Evolutionary conservation across 2,888 invertebrate genomes (phyloP).

Genomic region (Hoplodrina ambigua): DNA sequence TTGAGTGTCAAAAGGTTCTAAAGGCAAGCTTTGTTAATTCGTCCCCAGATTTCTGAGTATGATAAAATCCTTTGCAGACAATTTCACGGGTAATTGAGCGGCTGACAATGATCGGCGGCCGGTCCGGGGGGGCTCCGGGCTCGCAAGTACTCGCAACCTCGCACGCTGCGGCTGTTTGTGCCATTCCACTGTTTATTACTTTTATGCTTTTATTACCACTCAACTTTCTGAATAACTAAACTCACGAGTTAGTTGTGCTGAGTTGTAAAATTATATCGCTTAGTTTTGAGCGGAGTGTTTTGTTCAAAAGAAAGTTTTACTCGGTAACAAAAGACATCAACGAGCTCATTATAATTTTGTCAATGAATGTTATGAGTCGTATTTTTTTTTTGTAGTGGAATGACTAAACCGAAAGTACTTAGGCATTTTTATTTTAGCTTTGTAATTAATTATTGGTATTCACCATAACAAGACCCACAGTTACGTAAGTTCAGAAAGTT

Average conservation of each 20-base stretch:
- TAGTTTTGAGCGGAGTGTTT: conserved; percentile 16
- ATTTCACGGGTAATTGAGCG: conserved; percentile 87
- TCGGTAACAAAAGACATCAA: conserved; percentile 61
- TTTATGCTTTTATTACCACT: conserved; percentile 73
- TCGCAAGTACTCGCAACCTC: conserved; percentile 37
- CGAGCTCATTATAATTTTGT: conserved; percentile 17
- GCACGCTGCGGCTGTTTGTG: conserved; percentile 71
- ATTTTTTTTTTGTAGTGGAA: neutral
- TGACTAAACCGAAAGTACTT: too few relatives aligned
- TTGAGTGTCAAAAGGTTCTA: conserved; percentile 47
- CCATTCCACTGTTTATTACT: conserved; percentile 73
- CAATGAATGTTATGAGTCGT: neutral
- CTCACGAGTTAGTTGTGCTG: conserved; percentile 48
- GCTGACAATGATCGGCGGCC: conserved; percentile 77
- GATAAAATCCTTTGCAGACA: conserved; percentile 77
- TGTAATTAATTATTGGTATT: neutral
- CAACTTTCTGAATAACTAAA: conserved; percentile 58
- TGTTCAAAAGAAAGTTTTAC: conserved; percentile 37
- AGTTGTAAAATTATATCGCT: conserved; percentile 46
- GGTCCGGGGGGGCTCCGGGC: conserved; percentile 61
- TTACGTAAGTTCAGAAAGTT: conserved; percentile 21
- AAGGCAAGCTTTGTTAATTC: conserved; percentile 60
- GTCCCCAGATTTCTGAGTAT: conserved; percentile 63
- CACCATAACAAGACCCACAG: neutral
- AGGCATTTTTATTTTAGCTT: neutral